Base-by-base conservation (phyloP, 2,888 invertebrate species). In the Proisotoma minuta region DNA sequence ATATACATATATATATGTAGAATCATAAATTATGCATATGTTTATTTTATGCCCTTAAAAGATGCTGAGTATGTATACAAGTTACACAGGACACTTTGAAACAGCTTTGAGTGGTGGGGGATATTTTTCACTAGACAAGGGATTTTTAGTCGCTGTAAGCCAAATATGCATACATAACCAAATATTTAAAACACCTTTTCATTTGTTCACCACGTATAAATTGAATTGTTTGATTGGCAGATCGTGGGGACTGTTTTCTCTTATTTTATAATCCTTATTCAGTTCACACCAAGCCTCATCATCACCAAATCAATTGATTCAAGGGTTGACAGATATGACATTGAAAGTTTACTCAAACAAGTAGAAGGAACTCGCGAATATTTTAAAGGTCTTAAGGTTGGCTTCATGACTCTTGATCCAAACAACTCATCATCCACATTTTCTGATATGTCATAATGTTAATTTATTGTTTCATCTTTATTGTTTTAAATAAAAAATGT, bases 41-140 rank as follows among this genome's bases (percentile, higher is more conserved):
- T 40, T 26, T 26, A 15, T 40, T 63, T 49, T 48, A 10, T 34
- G 34, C 15, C 15, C 34, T 8, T 34, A 34, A 34, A 34, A 67
- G 67, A 60, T 64, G 47, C 22, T 65, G 23, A 68, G 67, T 39
- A 47, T 68, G 60, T 62, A 68, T 40, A 57, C 57, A 2, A 68
- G 64, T 56, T 68, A 60, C 50, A 54, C 49, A 12, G 62, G 67
- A 3, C 64, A 68, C 52, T 65, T 58, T 27, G 60, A 64, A 24
- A 58, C 60, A 22, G 58, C 64, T 5, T 34, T 68, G 2, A 39
- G 57, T 3, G 62, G 50, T 15, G 67, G 62, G 1, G 57, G 62
- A 12, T 68, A 62, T 29, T 58, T 60, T 26, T 20, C 23, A 8
- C n/a, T 68, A n/a, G 58, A 68, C 28, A 62, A 65, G 39, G 49